Evolutionary conservation across 1,140 invertebrate species (phyloP), one percentile per base, ranked within the genome.

Genomic region (Aphaenogaster rudis): DNA sequence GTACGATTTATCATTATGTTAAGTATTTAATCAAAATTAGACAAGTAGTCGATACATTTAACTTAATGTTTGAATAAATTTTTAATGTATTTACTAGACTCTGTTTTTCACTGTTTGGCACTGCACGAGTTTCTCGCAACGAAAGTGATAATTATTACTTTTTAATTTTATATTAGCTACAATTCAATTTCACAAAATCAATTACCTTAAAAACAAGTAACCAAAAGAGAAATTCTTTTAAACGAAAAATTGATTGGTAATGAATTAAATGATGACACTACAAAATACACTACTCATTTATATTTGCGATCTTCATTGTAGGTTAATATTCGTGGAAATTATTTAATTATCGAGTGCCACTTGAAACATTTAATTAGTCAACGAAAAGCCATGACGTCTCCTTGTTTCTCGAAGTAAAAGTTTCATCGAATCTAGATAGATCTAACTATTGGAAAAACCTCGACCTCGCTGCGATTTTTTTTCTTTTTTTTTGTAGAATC

Each of bases 381-480:
- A 71, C 36, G 33, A 52, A 80, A 67, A 67, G 1, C 2, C n/a
- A 11, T 67, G 48, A 64, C 69, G 52, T 50, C 42, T 89, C 39
- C 69, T 89, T 77, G 84, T 81, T 81, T 89, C 88, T 89, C 76
- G 52, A 76, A 36, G 61, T 33, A 76, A 88, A 54, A 64, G 48
- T 87, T 71, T 80, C 54, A 67, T 48, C 81, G 69, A 86, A 76
- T 52, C 17, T 63, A 36, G 33, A 33, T 69, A 48, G n/a, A 54
- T 45, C 21, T 59, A 71, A 69, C 67, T 67, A 39, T 71, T 79
- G 64, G 36, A 74, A 59, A 86, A 90, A 78, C 79, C 88, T 85
- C 67, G 54, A 86, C 87, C 82, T 90, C 86, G 86, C 89, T 80
- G 86, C 84, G 80, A 89, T 86, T 88, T 80, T 74, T 71, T 33